Percentiles rank a stretch among this genome's conserved stretches.
phyloP scores from a whole-genome alignment of 2,797 vertebrate species.

The Megaceryle alcyon region DNA sequence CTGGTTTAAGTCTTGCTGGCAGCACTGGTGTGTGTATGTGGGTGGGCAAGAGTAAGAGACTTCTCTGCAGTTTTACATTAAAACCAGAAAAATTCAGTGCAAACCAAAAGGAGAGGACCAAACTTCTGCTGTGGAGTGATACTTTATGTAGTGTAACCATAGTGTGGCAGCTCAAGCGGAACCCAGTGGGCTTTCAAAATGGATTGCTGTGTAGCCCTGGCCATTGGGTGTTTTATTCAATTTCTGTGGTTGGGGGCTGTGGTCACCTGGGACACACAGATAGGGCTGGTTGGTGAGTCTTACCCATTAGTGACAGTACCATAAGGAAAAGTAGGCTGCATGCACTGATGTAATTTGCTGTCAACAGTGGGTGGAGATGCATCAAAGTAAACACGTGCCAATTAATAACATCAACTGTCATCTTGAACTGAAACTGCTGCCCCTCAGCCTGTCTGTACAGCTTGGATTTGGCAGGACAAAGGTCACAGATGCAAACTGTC shows the following conservation, averaged over 20 bases:
- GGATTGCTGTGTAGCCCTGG: background rate
- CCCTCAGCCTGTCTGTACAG: background rate
- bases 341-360: background rate
- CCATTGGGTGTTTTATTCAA: background rate
- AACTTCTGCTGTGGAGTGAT: background rate
- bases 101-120: background rate
- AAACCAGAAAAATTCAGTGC: background rate
- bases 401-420: background rate
- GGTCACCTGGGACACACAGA: background rate
- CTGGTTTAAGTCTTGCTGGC: background rate
- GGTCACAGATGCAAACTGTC: background rate
- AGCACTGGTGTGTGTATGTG: background rate
- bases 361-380: background rate
- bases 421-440: background rate
- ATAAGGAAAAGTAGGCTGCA: background rate
- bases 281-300: background rate
- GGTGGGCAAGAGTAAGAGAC: background rate
- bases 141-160: background rate
- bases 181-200: background rate
- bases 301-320: background rate
- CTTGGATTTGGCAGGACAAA: background rate
- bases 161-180: background rate
- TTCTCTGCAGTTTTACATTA: background rate
- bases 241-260: background rate
- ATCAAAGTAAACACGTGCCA: background rate